A percentile compares a stretch with the other conserved stretches of the same genome.
Evolutionary conservation across 2,113 vertebrate genomes (phyloP).

Genomic region (Neolamprologus ventralis): DNA sequence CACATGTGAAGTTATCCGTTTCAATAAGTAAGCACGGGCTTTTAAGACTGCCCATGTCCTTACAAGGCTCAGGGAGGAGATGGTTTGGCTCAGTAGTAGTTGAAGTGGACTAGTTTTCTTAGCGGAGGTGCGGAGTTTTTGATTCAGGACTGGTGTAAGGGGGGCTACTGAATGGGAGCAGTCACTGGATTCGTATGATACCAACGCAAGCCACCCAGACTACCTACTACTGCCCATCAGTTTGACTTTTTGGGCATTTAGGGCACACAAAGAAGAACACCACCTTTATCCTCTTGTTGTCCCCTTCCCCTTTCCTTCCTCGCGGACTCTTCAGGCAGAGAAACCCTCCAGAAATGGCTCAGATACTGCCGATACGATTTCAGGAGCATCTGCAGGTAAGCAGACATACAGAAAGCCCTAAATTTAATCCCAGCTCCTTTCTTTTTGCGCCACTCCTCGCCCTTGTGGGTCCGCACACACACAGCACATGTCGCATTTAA

Average conservation of each 20-base stretch:
- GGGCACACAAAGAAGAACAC: conserved; percentile 12
- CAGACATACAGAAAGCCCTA: background rate
- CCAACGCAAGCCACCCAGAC: conserved; percentile 26
- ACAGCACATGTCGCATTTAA: conserved; percentile 56
- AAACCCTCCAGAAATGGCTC: conserved; percentile 65
- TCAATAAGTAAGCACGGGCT: background rate
- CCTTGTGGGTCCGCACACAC: background rate
- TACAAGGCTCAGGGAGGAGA: background rate
- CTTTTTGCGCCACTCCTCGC: background rate
- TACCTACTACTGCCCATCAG: background rate
- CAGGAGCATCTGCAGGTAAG: conserved; percentile 81
- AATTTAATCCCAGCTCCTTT: background rate
- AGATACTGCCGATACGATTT: conserved; percentile 75
- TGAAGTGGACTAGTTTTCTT: conserved; percentile 63
- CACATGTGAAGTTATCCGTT: background rate
- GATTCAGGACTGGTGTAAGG: conserved; percentile 24
- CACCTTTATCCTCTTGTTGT: conserved; percentile 33
- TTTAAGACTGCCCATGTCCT: background rate
- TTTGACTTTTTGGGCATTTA: conserved; percentile 40
- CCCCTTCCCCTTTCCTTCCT: conserved; percentile 60
- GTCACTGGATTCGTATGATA: conserved; percentile 48
- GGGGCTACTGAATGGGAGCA: conserved; percentile 62
- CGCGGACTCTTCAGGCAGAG: conserved; percentile 15
- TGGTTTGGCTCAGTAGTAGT: background rate
- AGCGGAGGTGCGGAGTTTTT: conserved; percentile 61